Evolutionary conservation across 2,797 vertebrate genomes (phyloP).

Genomic region (Acanthornis magna): DNA sequence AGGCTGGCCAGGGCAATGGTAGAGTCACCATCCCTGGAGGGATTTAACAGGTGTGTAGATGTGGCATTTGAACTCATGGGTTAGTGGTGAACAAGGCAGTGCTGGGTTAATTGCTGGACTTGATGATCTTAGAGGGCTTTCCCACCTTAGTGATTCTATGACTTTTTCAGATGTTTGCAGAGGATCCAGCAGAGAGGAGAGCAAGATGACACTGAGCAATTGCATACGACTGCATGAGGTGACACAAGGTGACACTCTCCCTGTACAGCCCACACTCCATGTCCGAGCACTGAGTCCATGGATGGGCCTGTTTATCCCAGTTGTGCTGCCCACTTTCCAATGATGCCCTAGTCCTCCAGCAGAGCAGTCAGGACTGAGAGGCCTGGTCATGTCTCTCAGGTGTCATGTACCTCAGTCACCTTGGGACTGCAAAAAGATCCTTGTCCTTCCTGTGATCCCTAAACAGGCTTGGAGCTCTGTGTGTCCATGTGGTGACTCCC

Average conservation of each 20-base stretch:
- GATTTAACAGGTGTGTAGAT: background rate
- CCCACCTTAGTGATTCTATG: background rate
- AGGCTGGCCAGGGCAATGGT: background rate
- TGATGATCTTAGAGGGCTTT: background rate
- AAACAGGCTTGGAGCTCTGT: background rate
- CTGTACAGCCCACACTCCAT: fast-evolving
- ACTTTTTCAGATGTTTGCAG: background rate
- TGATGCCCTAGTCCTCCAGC: background rate
- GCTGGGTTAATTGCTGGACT: background rate
- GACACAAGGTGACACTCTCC: background rate
- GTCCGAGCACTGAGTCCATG: fast-evolving
- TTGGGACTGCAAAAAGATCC: background rate
- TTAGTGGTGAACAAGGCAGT: background rate
- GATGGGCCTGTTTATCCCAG: background rate
- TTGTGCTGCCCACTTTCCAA: fast-evolving
- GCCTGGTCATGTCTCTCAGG: background rate
- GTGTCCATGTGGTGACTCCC: background rate
- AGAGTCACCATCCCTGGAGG: background rate
- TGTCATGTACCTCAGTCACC: fast-evolving
- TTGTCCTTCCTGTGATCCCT: background rate
- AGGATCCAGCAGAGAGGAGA: background rate
- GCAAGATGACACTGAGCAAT: background rate
- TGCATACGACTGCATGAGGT: fast-evolving
- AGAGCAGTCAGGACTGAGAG: background rate
- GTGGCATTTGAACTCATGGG: background rate